These are phyloP conservation scores for Epinotia brunnichana DNA, from an alignment of 2,888 invertebrate genomes.

Conservation along the genomic window DNA sequence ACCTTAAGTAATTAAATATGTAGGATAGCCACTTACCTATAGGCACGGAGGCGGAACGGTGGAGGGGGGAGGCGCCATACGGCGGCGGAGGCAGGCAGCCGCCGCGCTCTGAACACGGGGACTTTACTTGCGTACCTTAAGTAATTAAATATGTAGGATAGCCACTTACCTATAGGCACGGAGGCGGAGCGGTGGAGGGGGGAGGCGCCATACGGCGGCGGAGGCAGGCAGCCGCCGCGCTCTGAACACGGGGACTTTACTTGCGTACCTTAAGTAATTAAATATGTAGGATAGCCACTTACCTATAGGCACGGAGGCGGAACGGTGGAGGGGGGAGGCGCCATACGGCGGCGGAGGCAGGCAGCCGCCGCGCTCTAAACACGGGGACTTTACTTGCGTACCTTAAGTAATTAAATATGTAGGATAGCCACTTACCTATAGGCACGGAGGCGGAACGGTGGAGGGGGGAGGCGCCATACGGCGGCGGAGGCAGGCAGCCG, in stretches of 20 bases:
- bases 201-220: slow-evolving; percentile 81
- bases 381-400: too few species aligned
- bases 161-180: slow-evolving; percentile 77
- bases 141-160: background rate
- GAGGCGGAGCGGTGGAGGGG: slow-evolving; percentile 81
- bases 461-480: slow-evolving; percentile 80
- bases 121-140: too few species aligned
- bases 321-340: slow-evolving; percentile 79
- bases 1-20: background rate
- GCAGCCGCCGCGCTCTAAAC: slow-evolving; percentile 79
- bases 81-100: slow-evolving; percentile 81
- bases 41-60: slow-evolving; percentile 81
- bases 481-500: slow-evolving; percentile 79
- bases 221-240: slow-evolving; percentile 78
- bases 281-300: slow-evolving; percentile 40
- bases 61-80: slow-evolving; percentile 80
- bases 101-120: slow-evolving; percentile 78
- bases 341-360: slow-evolving; percentile 81
- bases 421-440: slow-evolving; percentile 66
- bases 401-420: background rate
- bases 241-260: too few species aligned
- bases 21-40: slow-evolving; percentile 64
- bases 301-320: slow-evolving; percentile 83
- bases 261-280: too few species aligned
- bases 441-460: slow-evolving; percentile 82